Evolutionary conservation across 2,797 vertebrate species (phyloP), one percentile per base, ranked within the genome.

Genomic region (Philypnodon macrostomus): DNA sequence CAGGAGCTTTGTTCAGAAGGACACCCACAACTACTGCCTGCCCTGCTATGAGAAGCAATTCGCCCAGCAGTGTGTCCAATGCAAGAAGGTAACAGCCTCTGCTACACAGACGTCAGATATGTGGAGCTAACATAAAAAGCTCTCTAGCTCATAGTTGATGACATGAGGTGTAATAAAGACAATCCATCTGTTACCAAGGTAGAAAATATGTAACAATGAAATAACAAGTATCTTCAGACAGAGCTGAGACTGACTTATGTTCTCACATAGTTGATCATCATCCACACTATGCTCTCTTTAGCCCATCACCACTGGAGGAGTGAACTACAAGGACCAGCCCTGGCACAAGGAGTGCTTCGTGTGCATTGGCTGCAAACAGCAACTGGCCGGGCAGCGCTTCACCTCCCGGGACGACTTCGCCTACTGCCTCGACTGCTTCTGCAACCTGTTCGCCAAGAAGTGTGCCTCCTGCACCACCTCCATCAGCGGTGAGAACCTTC

Each of bases 331-430:
- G 3, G 94, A 97, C 37, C 93, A 95, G 80, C 94, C 95, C 0
- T 96, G 95, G 96, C 95, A 98, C 15, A 94, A 93, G 77, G 93
- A 95, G 59, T 98, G 95, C 67, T 97, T 98, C 0, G 86, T 96
- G 16, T 97, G 95, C 46, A 93, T 90, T 0, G 91, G 89, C 8
- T 98, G 94, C 85, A 94, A 93, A 83, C 90, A 93, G 81, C 95
- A 92, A 70, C 44, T 97, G 63, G 92, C 92, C 0, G 92, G 94
- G 27, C 93, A 95, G 73, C 90, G 94, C 12, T 97, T 98, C 71
- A 97, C 95, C 4, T 96, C 95, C 13, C 87, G 92, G 11, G 93
- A 97, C 2, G 93, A 96, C 51, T 89, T 91, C 0, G 89, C 91
- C 4, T 98, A 96, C 79, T 97, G 95, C 80, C 88, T 98, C 44